Base-by-base conservation (phyloP, 1,140 invertebrate species). In the Schlechtendalia chinensis region DNA sequence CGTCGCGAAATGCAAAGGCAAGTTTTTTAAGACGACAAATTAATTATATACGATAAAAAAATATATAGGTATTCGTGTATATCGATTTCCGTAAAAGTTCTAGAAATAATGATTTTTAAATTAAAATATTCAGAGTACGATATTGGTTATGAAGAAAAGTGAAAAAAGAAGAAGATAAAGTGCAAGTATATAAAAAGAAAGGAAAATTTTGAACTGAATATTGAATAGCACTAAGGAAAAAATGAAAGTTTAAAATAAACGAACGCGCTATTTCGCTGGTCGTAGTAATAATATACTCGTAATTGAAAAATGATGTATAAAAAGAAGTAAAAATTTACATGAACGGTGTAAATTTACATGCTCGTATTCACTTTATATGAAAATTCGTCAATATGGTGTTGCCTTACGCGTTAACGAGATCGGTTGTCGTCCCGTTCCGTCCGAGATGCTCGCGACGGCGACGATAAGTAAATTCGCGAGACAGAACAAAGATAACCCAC, bases 201-300 rank as follows among this genome's bases (percentile, higher is more conserved):
- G 29, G 27, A 29, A 63, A 67, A 67, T 45, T 12, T 14, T 10
- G 19, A 45, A 19, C 19, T 22, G 45, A 24, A 47, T 16, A 47
- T 69, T 39, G 39, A 69, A 69, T 47, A 3, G n/a, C 39, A 67
- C 14, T 47, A 47, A 69, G 24, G 47, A 69, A 45, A 6, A 69
- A 47, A 32, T 22, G 65, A 69, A 69, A 65, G 47, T 47, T 69
- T 47, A 69, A 69, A 47, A 69, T 69, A 69, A 69, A n/a, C 8
- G 65, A 69, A n/a, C 32, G 63, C 32, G n/a, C 39, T 65, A 1
- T 2, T 16, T 8, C 58, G 58, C 1, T 14, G 12, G 5, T 5
- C 2, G 39, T 1, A 47, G n/a, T 6, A 14, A 47, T 22, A 69
- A 47, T 47, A 69, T 47, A 69, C 45, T 24, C 45, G 45, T 67